Evolutionary conservation across 92 coral and sea anemone species (phyloP).

Genomic region (Palythoa grandis): DNA sequence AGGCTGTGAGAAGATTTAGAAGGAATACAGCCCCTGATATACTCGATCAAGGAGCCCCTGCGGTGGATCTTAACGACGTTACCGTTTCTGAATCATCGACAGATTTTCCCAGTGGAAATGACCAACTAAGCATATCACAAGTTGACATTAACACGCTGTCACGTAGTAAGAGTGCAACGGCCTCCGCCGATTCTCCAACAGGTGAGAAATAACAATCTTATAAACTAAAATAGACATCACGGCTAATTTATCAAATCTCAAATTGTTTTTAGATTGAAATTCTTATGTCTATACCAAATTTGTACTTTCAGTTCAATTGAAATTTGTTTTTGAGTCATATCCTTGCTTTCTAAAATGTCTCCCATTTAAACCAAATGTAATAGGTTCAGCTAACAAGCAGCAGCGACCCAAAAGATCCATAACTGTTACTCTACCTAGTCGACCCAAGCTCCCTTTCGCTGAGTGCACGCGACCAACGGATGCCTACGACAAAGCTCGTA

Average conservation of each 20-base stretch:
- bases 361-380: not conserved
- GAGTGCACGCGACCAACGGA: conserved; percentile 11
- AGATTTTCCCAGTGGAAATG: not conserved
- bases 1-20: conserved; percentile 29
- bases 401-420: conserved; percentile 11
- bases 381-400: not conserved
- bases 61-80: not conserved
- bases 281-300: no score
- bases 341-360: not conserved
- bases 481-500: conserved; percentile 61
- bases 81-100: conserved; percentile 32
- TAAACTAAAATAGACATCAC: no score
- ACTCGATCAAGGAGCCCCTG: conserved; percentile 3
- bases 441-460: not conserved
- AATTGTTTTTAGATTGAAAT: no score
- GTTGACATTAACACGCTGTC: not conserved
- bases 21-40: conserved; percentile 38
- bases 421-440: conserved; percentile 23
- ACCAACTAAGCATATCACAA: not conserved
- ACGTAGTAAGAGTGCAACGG: conserved; percentile 12
- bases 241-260: no score
- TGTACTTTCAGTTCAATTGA: no score
- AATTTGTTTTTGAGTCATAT: no score
- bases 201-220: conserved; percentile 1
- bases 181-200: not conserved